Evolutionary conservation across 2,888 invertebrate species (phyloP), one percentile per base, ranked within the genome.

Genomic region (Notocelia uddmanniana): DNA sequence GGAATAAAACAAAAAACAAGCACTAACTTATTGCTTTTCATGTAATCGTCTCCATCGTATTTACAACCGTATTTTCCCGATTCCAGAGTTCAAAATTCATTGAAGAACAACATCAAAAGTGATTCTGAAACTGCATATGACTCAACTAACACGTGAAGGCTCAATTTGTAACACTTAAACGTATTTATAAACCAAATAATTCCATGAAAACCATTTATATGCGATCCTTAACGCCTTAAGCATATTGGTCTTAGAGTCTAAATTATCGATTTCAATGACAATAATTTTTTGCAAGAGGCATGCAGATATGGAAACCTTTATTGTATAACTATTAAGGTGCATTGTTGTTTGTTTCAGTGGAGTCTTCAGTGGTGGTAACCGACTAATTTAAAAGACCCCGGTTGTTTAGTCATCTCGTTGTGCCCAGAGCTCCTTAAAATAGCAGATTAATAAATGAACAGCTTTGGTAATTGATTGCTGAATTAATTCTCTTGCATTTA

Each of bases 121-220:
- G 11, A 26, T 26, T 48, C 71, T 66, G 57, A 66, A 69, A 69
- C 55, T 50, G 57, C 66, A 62, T 34, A 64, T 73, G 73, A 70
- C 15, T 67, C 73, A 70, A 26, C 59, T n/a, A 69, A 73, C 63
- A 66, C 70, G 34, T 69, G 66, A 73, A 69, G 45, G 62, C 59
- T 55, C 69, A 66, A 73, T 73, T 73, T 70, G 55, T 73, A 73
- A 73, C 73, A 70, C 73, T 73, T 70, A 62, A 67, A 62, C 48
- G 70, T 73, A 73, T 73, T 73, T 73, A 73, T 73, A 73, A 70
- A 73, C 70, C 62, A 67, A 70, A 55, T 67, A 70, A 73, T 73
- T 57, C 62, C 23, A 68, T 13, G 34, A 41, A 59, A 48, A 37
- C n/a, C 54, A 37, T n/a, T 2, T 3, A 19, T 23, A 60, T 48